Conservation (phyloP, 1,140 invertebrate genomes). For the Spodoptera litura region DNA sequence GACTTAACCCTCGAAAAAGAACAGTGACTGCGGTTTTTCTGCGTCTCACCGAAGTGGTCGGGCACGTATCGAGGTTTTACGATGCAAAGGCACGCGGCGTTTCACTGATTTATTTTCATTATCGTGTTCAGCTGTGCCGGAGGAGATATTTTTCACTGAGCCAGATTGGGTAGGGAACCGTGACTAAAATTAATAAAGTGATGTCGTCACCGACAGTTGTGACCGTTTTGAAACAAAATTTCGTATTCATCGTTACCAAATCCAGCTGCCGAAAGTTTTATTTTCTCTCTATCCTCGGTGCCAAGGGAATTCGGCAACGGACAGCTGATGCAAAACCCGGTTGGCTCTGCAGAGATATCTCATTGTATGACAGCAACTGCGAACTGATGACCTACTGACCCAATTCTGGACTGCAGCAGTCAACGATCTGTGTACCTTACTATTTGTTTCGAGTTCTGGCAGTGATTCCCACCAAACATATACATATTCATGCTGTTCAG, state of each 20-base stretch:
- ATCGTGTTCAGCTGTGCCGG: constrained; percentile 53
- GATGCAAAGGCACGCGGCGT: constrained; percentile 63
- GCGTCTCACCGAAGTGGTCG: constrained; percentile 46
- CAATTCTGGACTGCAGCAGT: constrained; percentile 78
- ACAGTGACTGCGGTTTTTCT: constrained; percentile 59
- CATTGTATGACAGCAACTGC: constrained; percentile 79
- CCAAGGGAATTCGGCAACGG: constrained; percentile 61
- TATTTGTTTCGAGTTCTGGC: constrained; percentile 81
- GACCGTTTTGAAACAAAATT: constrained; percentile 50
- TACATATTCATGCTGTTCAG: constrained; percentile 68
- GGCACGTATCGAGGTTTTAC: constrained; percentile 69
- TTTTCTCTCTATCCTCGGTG: constrained; percentile 39
- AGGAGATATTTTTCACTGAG: constrained; percentile 59
- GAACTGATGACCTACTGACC: constrained; percentile 81
- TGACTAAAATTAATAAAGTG: constrained; percentile 63
- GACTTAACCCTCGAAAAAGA: constrained; percentile 71
- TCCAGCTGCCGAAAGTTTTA: constrained; percentile 43
- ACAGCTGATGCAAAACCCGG: constrained; percentile 67
- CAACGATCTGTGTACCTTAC: constrained; percentile 71
- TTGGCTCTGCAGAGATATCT: constrained; percentile 76
- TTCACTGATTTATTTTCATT: constrained; percentile 75
- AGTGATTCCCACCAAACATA: constrained; percentile 71
- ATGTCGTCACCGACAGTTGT: constrained; percentile 44
- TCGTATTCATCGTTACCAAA: constrained; percentile 47
- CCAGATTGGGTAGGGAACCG: constrained; percentile 53